Conservation (phyloP, 2,797 vertebrate species). For the Buceros bicornis region DNA sequence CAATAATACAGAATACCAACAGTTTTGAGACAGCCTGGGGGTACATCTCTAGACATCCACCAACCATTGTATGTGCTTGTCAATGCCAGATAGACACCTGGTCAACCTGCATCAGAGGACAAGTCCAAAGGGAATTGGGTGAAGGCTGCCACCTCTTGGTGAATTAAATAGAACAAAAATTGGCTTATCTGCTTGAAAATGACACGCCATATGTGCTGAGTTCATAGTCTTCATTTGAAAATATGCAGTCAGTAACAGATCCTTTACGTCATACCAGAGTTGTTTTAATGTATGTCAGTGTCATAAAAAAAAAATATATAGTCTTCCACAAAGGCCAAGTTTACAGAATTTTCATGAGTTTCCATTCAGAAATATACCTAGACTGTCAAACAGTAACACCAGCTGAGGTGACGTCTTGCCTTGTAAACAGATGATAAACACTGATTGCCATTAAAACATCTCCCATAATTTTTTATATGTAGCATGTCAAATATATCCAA, state of each 20-base stretch:
- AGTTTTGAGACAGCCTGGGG: background rate
- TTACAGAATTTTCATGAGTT: background rate
- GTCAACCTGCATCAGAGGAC: background rate
- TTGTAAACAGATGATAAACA: background rate
- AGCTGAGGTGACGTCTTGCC: background rate
- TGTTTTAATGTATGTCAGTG: background rate
- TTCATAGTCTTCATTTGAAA: background rate
- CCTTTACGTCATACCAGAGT: background rate
- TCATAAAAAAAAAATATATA: background rate
- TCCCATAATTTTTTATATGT: background rate
- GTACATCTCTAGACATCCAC: background rate
- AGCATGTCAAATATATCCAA: background rate
- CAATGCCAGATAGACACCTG: background rate
- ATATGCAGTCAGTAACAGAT: background rate
- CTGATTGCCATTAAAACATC: background rate
- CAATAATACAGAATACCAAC: background rate
- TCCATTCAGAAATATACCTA: background rate
- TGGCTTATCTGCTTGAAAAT: background rate
- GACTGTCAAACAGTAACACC: background rate
- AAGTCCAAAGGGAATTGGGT: background rate
- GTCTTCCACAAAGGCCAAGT: background rate
- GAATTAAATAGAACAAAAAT: background rate
- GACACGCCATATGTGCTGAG: background rate
- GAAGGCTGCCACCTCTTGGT: slow-evolving; percentile 49
- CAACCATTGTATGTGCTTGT: fast-evolving